Base-by-base conservation (phyloP, 2,113 vertebrate genomes). In the Podiceps cristatus region DNA sequence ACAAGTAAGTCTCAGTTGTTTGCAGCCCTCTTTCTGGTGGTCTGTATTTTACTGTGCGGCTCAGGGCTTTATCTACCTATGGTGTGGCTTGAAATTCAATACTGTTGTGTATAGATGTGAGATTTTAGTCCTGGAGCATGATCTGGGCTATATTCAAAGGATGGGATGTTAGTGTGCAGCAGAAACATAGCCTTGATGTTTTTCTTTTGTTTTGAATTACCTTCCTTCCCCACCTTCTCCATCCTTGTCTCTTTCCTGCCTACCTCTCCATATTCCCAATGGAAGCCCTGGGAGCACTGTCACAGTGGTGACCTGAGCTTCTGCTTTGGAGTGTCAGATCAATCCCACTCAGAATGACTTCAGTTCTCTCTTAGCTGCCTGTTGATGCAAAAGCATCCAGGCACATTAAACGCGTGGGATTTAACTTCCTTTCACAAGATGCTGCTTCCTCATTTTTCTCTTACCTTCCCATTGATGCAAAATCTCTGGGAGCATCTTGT, bases 1-100 rank as follows among this genome's bases (percentile, higher is more conserved):
- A 96, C 96, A 76, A 74, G 94, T 96, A 86, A 94, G 91, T 94
- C 17, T 31, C 10, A 22, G 35, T 47, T 87, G 2, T 18, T 42
- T 85, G 42, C 27, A 75, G 18, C 9, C 1, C 5, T 59, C 0
- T 55, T 81, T 3, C 8, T 58, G 0, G 0, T 74, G 47, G 8
- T 0, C 15, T 35, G 12, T 78, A 5, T 56, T 45, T 73, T 56
- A 7, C 31, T 66, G 14, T 60, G 25, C 13, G 44, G 20, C 7
- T 6, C 1, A 2, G 22, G 16, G 9, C 14, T 81, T 40, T 62
- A 5, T 25, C 45, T 59, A 3, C 11, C 1, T 66, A 1, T 3
- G 2, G 3, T 7, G 5, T 73, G 13, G 20, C 8, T 1, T 35
- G 18, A 11, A 59, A 18, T 42, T n/a, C 23, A 50, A 4, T 37